phyloP scores from a whole-genome alignment of 2,888 invertebrate genomes.

The Euclidia mi region DNA sequence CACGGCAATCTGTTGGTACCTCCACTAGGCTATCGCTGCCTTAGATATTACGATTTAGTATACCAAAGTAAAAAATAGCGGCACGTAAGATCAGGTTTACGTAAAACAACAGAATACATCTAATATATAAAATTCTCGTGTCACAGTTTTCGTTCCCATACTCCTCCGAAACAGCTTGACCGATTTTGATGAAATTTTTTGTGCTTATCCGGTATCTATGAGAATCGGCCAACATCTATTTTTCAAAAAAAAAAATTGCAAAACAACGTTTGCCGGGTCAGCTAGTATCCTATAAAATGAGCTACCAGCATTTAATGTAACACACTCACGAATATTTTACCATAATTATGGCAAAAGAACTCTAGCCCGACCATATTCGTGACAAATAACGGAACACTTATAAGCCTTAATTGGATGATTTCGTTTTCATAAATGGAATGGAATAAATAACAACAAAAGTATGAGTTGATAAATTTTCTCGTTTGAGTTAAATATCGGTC shows the following conservation, averaged over 20 bases:
- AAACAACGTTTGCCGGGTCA: too few relatives aligned
- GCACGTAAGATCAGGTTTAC: too few relatives aligned
- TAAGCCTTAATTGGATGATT: conserved; percentile 54
- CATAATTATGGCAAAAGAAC: conserved; percentile 41
- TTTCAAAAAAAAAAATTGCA: too few relatives aligned
- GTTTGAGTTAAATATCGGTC: conserved; percentile 4
- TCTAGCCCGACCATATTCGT: conserved; percentile 40
- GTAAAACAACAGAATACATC: conserved; percentile 11
- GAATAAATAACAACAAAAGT: conserved; percentile 34
- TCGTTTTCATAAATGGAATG: conserved; percentile 42
- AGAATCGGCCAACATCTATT: too few relatives aligned
- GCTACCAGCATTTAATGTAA: conserved; percentile 29
- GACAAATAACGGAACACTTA: conserved; percentile 49
- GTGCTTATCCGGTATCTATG: too few relatives aligned
- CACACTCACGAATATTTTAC: conserved; percentile 51
- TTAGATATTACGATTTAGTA: too few relatives aligned
- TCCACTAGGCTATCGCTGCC: too few relatives aligned
- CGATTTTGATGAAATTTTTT: too few relatives aligned
- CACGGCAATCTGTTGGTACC: too few relatives aligned
- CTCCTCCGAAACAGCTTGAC: too few relatives aligned
- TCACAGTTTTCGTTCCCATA: too few relatives aligned
- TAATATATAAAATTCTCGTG: background rate
- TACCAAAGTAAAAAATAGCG: conserved; percentile 5
- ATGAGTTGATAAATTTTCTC: conserved; percentile 2
- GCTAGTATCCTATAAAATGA: conserved; percentile 13